phyloP scores from a whole-genome alignment of 2,797 vertebrate species.

The Catostomus latipinnis region DNA sequence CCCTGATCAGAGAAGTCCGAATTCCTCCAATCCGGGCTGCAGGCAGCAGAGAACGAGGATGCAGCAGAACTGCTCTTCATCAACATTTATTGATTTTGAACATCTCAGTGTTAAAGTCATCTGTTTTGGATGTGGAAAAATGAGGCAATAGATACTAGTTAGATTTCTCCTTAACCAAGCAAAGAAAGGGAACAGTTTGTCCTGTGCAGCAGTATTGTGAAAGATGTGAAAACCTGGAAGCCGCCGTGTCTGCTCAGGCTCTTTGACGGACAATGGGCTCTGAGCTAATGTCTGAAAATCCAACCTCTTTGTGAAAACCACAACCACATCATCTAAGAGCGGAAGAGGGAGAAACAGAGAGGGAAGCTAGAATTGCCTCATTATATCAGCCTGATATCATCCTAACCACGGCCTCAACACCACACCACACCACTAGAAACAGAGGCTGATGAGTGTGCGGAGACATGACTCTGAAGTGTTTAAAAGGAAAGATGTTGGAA shows the following conservation, averaged over 20 bases:
- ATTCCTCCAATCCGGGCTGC: slow-evolving; percentile 27
- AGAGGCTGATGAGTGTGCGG: slow-evolving; percentile 41
- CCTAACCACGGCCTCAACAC: slow-evolving; percentile 43
- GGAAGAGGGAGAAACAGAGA: slow-evolving; percentile 51
- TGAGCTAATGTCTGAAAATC: slow-evolving; percentile 54
- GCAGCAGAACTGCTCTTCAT: slow-evolving; percentile 2
- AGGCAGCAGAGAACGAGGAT: slow-evolving; percentile 32
- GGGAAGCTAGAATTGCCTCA: slow-evolving; percentile 29
- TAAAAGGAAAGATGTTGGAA: slow-evolving; percentile 9
- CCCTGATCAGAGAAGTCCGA: slow-evolving; percentile 46
- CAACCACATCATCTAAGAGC: slow-evolving; percentile 61
- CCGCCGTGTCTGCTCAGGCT: slow-evolving; percentile 58
- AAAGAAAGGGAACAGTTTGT: slow-evolving; percentile 10
- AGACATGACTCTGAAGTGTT: slow-evolving; percentile 25
- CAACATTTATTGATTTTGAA: slow-evolving; percentile 17
- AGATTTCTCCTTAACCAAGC: background rate
- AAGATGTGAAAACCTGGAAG: slow-evolving; percentile 59
- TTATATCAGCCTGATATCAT: slow-evolving; percentile 60
- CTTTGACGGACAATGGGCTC: slow-evolving; percentile 51
- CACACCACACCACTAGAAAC: slow-evolving; percentile 53
- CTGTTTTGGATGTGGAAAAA: slow-evolving; percentile 16
- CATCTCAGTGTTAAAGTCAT: slow-evolving; percentile 17
- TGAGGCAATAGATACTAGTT: background rate
- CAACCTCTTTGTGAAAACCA: slow-evolving; percentile 41
- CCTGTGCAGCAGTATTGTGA: background rate